Evolutionary conservation across 2,113 vertebrate species (phyloP), one percentile per base, ranked within the genome.

Genomic region (Dicaeum eximium): DNA sequence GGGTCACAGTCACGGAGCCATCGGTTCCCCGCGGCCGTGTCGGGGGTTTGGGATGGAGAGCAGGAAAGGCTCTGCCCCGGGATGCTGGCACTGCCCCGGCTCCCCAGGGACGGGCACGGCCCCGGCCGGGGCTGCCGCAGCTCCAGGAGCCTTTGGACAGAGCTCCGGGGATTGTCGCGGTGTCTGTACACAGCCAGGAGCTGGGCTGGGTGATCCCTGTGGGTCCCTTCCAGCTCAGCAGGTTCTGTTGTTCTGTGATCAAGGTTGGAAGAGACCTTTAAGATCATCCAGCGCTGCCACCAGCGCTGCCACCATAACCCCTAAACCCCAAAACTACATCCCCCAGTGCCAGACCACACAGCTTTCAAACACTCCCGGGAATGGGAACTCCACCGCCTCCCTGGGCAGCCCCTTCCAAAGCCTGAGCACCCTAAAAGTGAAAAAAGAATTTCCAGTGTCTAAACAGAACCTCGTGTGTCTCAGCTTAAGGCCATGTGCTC

Each of bases 41-140:
- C 66, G 21, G 25, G 17, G 11, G 1, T 1, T 8, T 13, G 2
- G 21, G 40, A 0, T 25, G 74, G 10, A 13, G 1, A 1, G 5
- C 7, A 4, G 50, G 21, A 2, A 25, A 10, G 75, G 6, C 0
- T 28, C 7, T 37, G 9, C 15, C 27, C 12, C 66, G 1, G 42
- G 15, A 14, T 64, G 50, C 10, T 27, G 66, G 40, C 73, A 11
- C 30, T 54, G 50, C 3, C 17, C 85, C 4, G 48, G 57, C 65
- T 62, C 14, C 57, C 50, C 75, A 1, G 50, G 58, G 22, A 7
- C 2, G 66, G 74, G 7, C 75, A 8, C 50, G 7, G 57, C 42
- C 57, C 30, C 47, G 2, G 8, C 30, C 47, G 2, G 8, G 54
- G 73, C 38, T n/a, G 73, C 24, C 56, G 0, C 28, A 47, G 65